phyloP scores from a whole-genome alignment of 2,113 vertebrate species.

The Chaenogobius annularis region DNA sequence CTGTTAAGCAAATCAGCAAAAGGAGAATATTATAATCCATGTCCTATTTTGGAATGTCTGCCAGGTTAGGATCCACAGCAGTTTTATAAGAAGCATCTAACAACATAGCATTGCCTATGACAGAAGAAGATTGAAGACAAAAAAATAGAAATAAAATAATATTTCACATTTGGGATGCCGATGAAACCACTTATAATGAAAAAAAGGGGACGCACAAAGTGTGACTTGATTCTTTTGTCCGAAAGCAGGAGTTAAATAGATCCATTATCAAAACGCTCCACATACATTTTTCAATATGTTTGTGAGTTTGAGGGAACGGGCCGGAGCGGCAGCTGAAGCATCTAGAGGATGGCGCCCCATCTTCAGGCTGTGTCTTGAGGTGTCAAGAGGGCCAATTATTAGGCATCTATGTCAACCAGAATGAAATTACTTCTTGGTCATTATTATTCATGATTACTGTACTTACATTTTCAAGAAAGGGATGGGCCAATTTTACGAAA shows the following conservation, averaged over 20 bases:
- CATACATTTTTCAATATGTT: background rate
- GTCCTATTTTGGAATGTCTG: constrained; percentile 75
- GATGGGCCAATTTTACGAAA: background rate
- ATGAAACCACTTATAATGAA: constrained; percentile 69
- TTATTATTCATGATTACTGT: background rate
- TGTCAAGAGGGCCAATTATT: background rate
- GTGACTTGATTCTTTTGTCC: constrained; percentile 58
- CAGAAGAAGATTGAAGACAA: constrained; percentile 61
- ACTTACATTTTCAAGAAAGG: background rate
- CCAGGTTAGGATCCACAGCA: constrained; percentile 54
- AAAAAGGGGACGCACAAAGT: constrained; percentile 57
- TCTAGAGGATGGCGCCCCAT: background rate
- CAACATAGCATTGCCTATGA: constrained; percentile 58
- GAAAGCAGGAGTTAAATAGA: constrained; percentile 41
- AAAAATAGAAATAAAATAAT: constrained; percentile 70
- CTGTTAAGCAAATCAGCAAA: constrained; percentile 68
- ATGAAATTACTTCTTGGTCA: background rate
- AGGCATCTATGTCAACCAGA: background rate
- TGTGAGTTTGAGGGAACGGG: background rate
- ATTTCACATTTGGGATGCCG: constrained; percentile 53
- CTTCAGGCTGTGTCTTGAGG: background rate
- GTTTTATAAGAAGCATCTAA: constrained; percentile 67
- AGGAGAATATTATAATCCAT: too few relatives aligned
- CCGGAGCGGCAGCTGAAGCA: background rate
- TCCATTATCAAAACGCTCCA: constrained; percentile 27